These are phyloP conservation scores for Sebastes fasciatus DNA, from an alignment of 2,113 vertebrate species.

Conservation along the genomic window DNA sequence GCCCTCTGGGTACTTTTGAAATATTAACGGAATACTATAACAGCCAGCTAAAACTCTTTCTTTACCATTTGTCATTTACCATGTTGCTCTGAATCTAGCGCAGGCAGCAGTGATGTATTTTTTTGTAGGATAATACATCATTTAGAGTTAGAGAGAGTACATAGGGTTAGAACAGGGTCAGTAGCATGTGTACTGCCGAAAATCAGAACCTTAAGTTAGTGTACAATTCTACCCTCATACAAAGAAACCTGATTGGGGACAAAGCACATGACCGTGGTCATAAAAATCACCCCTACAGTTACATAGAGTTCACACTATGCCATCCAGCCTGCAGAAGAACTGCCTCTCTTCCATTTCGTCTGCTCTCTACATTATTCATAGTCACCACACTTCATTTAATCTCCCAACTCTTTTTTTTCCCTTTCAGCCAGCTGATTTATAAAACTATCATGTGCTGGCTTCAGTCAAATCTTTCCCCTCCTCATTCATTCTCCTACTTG, in stretches of 20 bases:
- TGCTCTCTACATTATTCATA: slow-evolving; percentile 68
- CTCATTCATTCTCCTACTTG: slow-evolving; percentile 6
- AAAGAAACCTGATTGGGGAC: not conserved
- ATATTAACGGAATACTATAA: slow-evolving; percentile 60
- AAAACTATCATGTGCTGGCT: slow-evolving; percentile 57
- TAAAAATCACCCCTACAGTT: not conserved
- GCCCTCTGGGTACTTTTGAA: slow-evolving; percentile 44
- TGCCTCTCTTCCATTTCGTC: slow-evolving; percentile 25
- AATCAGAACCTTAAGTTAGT: slow-evolving; percentile 13
- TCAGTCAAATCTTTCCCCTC: slow-evolving; percentile 5
- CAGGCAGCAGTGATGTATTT: not conserved
- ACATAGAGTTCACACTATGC: not conserved
- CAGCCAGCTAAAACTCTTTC: slow-evolving; percentile 6
- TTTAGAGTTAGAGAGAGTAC: slow-evolving; percentile 21
- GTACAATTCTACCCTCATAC: not conserved
- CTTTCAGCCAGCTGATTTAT: slow-evolving; percentile 61
- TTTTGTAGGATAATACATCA: not conserved
- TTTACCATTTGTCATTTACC: slow-evolving; percentile 5
- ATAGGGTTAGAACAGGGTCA: slow-evolving; percentile 16
- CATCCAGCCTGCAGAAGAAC: slow-evolving; percentile 4
- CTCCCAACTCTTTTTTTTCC: slow-evolving; percentile 32
- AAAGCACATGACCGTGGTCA: not conserved
- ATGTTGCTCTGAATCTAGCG: not conserved
- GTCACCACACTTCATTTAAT: slow-evolving; percentile 58
- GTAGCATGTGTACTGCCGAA: slow-evolving; percentile 5